Conservation (phyloP, 2,888 invertebrate species). For the Pinctada fucata region DNA sequence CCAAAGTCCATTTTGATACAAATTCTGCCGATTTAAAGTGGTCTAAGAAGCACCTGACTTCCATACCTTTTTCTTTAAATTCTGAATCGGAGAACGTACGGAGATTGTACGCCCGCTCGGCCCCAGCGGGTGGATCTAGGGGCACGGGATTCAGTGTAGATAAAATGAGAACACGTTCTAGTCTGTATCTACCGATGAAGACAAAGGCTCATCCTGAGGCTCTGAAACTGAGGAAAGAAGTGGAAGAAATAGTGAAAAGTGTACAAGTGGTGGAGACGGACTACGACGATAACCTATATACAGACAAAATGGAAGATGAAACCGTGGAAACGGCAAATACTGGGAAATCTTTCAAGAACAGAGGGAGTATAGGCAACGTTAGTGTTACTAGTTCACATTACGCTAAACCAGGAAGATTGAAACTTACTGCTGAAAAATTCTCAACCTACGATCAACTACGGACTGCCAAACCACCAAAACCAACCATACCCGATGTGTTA, state of each 20-base stretch:
- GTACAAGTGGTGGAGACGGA: conserved; percentile 63
- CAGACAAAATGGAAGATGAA: neutral
- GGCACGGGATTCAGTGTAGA: conserved; percentile 47
- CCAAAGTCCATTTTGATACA: conserved; percentile 63
- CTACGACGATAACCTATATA: conserved; percentile 42
- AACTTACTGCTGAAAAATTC: conserved; percentile 52
- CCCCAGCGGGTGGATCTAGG: conserved; percentile 59
- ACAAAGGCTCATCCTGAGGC: conserved; percentile 64
- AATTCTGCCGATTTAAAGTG: conserved; percentile 61
- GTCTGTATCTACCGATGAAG: conserved; percentile 65
- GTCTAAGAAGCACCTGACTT: conserved; percentile 51
- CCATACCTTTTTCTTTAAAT: conserved; percentile 58
- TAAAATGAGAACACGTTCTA: conserved; percentile 59
- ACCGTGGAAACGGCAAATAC: neutral
- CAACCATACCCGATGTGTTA: conserved; percentile 51
- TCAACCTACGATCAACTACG: conserved; percentile 57
- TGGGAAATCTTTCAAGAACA: neutral
- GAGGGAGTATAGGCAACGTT: neutral
- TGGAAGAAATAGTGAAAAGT: conserved; percentile 62
- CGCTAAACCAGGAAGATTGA: conserved; percentile 17
- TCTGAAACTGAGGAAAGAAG: conserved; percentile 63
- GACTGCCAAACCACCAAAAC: conserved; percentile 57
- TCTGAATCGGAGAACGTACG: conserved; percentile 65
- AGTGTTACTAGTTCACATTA: neutral
- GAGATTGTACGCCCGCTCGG: conserved; percentile 63